phyloP scores from a whole-genome alignment of 1,140 invertebrate genomes.

The Hycleus cichorii region DNA sequence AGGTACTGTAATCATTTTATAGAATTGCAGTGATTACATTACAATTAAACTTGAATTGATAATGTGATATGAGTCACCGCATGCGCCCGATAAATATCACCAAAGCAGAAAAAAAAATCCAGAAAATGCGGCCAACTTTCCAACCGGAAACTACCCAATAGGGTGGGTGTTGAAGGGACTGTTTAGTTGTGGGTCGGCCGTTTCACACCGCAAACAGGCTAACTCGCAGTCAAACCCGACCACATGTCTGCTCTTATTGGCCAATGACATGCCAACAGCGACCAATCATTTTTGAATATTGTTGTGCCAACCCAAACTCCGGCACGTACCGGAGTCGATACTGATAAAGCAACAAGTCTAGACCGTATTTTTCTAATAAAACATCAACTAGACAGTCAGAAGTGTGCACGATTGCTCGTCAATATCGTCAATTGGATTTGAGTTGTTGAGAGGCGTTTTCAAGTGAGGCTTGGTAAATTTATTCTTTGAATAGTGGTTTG shows the following conservation, averaged over 20 bases:
- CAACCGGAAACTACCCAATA: constrained; percentile 24
- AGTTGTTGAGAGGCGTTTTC: too few relatives aligned
- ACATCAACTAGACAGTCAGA: too few relatives aligned
- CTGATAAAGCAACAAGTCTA: constrained; percentile 33
- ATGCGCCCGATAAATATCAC: constrained; percentile 24
- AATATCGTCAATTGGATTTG: too few relatives aligned
- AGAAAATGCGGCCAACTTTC: constrained; percentile 16
- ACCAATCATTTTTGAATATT: constrained; percentile 21
- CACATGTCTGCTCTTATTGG: constrained; percentile 24
- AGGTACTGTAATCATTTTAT: too few relatives aligned
- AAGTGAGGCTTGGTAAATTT: too few relatives aligned
- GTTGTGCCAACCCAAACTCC: constrained; percentile 15
- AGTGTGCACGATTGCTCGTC: too few relatives aligned
- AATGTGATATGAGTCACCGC: constrained; percentile 13
- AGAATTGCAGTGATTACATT: too few relatives aligned
- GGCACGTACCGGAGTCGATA: constrained; percentile 22
- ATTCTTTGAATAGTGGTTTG: neutral
- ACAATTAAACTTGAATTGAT: too few relatives aligned
- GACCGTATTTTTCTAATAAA: neutral
- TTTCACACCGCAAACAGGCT: constrained; percentile 21
- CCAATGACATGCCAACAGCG: constrained; percentile 22
- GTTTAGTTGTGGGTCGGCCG: too few relatives aligned
- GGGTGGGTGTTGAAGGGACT: constrained; percentile 4
- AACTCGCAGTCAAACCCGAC: constrained; percentile 9
- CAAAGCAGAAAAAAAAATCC: constrained; percentile 7